Conservation (phyloP, 2,797 vertebrate species). For the Phoxinus dragarum region DNA sequence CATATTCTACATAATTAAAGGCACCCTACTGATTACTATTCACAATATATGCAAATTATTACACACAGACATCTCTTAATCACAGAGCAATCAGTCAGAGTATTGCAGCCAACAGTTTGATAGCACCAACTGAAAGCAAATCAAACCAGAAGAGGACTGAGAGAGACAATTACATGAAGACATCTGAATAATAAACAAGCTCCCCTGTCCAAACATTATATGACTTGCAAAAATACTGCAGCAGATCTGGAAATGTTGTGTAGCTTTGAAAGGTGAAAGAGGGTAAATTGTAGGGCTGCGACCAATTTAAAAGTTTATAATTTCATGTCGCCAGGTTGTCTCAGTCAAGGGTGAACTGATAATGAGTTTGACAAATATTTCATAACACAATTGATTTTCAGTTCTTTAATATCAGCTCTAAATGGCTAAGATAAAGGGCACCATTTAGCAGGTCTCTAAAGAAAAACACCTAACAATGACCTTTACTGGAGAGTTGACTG, state of each 20-base stretch:
- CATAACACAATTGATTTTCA: not conserved
- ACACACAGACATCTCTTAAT: constrained; percentile 53
- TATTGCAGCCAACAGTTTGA: constrained; percentile 8
- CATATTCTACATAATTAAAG: constrained; percentile 71
- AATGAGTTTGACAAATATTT: not conserved
- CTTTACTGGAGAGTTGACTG: not conserved
- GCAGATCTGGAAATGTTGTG: not conserved
- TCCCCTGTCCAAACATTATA: not conserved
- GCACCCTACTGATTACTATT: constrained; percentile 45
- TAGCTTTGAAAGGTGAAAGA: not conserved
- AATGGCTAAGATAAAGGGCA: not conserved
- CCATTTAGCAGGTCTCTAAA: not conserved
- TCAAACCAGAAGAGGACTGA: constrained; percentile 14
- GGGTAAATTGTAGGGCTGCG: not conserved
- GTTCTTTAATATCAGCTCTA: not conserved
- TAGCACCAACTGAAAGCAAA: constrained; percentile 20
- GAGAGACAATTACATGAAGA: constrained; percentile 18
- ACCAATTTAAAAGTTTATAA: not conserved
- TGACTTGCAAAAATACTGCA: not conserved
- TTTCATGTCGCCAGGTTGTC: not conserved
- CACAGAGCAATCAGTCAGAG: constrained; percentile 59
- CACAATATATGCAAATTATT: constrained; percentile 49
- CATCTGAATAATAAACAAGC: constrained; percentile 20
- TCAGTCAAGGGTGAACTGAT: not conserved
- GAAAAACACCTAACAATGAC: not conserved